phyloP scores from a whole-genome alignment of 2,113 vertebrate genomes.

The Strigops habroptila region DNA sequence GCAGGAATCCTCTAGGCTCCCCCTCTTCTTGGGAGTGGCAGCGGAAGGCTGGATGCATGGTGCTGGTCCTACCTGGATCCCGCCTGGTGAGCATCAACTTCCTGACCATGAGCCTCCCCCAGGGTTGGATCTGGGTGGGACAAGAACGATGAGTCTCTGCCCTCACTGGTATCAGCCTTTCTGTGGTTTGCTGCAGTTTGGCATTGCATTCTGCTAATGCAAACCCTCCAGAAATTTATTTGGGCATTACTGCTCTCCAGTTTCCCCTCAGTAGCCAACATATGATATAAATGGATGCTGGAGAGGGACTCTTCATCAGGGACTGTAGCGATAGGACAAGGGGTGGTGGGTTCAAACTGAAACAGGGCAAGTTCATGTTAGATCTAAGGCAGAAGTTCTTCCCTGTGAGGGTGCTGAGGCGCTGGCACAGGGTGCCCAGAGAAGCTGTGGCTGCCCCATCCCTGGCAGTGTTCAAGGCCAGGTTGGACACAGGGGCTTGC shows the following conservation, averaged over 20 bases:
- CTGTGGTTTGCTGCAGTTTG: neutral
- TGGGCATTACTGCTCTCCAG: neutral
- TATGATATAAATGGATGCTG: neutral
- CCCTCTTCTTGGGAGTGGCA: fast-evolving
- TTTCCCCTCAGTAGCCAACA: neutral
- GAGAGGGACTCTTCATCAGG: neutral
- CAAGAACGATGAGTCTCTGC: neutral
- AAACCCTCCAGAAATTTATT: neutral
- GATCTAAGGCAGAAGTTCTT: neutral
- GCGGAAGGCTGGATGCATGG: neutral
- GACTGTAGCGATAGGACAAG: neutral
- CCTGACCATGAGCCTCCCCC: fast-evolving
- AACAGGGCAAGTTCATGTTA: neutral
- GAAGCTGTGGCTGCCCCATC: neutral
- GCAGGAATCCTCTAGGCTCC: neutral
- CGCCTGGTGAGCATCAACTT: neutral
- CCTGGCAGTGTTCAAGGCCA: neutral
- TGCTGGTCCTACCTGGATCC: neutral
- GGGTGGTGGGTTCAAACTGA: neutral
- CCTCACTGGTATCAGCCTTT: neutral
- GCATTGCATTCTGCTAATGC: neutral
- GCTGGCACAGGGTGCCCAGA: neutral
- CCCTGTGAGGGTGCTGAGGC: neutral
- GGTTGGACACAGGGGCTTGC: neutral
- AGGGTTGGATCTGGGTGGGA: neutral